Conservation (phyloP, 2,113 vertebrate genomes). For the Phrynosoma platyrhinos region DNA sequence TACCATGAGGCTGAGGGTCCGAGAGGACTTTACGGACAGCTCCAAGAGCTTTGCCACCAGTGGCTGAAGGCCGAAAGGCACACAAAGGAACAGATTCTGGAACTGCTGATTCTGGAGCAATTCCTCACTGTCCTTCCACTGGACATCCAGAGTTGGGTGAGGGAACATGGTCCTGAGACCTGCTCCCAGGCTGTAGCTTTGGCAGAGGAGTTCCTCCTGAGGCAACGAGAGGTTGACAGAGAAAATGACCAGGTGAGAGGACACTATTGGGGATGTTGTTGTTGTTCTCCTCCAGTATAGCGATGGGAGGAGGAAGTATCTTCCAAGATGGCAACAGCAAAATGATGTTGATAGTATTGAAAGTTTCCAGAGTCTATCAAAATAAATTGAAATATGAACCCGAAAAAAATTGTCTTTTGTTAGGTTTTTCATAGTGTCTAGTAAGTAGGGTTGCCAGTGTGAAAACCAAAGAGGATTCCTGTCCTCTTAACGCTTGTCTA, state of each 20-base stretch:
- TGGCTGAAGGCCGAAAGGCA: slow-evolving; percentile 59
- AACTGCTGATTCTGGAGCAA: slow-evolving; percentile 12
- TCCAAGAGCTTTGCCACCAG: slow-evolving; percentile 65
- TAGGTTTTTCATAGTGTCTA: too few species aligned
- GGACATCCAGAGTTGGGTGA: slow-evolving; percentile 50
- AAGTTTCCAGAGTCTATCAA: too few species aligned
- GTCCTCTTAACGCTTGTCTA: too few species aligned
- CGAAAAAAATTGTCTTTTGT: too few species aligned
- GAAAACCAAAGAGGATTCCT: too few species aligned
- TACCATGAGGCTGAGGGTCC: slow-evolving; percentile 52
- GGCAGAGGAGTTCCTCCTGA: slow-evolving; percentile 65
- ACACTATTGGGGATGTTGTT: too few species aligned
- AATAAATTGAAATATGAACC: too few species aligned
- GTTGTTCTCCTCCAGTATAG: too few species aligned
- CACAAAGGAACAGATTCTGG: neutral
- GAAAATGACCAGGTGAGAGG: slow-evolving; percentile 50
- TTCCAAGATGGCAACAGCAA: too few species aligned
- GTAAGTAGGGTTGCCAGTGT: too few species aligned
- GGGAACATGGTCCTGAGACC: slow-evolving; percentile 25
- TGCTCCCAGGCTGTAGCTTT: slow-evolving; percentile 63
- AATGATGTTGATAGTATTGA: too few species aligned
- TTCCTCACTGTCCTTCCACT: slow-evolving; percentile 60
- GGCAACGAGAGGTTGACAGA: slow-evolving; percentile 53
- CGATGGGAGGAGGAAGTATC: too few species aligned
- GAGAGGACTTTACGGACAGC: neutral